Base-by-base conservation (phyloP, 1,140 invertebrate genomes). In the Danaus melanippus region DNA sequence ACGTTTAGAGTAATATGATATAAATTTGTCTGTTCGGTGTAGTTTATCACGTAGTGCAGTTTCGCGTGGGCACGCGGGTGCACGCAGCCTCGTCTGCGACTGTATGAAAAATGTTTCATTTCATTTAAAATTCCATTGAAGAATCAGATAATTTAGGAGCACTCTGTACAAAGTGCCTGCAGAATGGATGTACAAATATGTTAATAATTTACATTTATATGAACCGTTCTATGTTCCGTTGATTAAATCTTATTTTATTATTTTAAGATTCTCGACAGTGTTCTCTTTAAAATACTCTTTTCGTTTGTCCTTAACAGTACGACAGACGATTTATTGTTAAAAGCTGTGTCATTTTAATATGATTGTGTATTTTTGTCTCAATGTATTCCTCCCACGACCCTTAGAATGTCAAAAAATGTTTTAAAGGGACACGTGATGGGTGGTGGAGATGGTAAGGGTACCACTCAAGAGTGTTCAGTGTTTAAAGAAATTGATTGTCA, bases 51-150 rank as follows among this genome's bases (percentile, higher is more conserved):
- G 6, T 7, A 32, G 21, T 32, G 21, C 21, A 63, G 60, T 56
- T 63, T 64, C 58, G 75, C 71, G 73, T 72, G 67, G 67, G 69
- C 67, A 64, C 62, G 57, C 67, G 70, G 62, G 62, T 64, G 71
- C 64, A 44, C 67, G 61, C 67, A 71, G 64, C 63, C 65, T 63
- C 65, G 65, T 52, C 55, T 64, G 57, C 55, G 66, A 71, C 66
- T 32, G 21, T 32, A 32, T 32, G 21, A 32, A 32, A 32, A 32
- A 32, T 32, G 21, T 32, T 32, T 32, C 21, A 64, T 69, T 51
- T 42, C 7, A 9, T 15, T 42, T 12, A 15, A n/a, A 42, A 43
- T 15, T 9, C 42, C 11, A 51, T 43, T 21, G 8, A 51, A 12
- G 12, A 51, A 51, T 32, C 21, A 32, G 21, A 51, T 43, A 39